Evolutionary conservation across 30 jellyfish, hydroid and myxozoan species (phyloP).

Genomic region (Morbakka virulenta): DNA sequence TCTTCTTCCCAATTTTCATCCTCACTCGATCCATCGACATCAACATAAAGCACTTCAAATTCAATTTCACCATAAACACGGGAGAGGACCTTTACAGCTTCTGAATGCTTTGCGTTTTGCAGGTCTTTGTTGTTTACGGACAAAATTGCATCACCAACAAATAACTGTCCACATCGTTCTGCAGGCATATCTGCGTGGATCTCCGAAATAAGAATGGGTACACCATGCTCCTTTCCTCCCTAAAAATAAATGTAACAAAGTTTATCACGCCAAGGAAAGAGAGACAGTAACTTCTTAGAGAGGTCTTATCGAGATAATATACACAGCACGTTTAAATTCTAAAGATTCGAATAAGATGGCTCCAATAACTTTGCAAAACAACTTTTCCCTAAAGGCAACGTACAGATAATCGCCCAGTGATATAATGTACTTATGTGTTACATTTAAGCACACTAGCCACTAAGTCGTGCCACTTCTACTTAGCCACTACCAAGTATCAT

Average conservation of each 20-base stretch:
- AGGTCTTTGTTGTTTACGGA: constrained; percentile 75
- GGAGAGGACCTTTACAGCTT: constrained; percentile 85
- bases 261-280: background rate
- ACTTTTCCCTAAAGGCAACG: no score
- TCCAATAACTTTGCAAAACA: no score
- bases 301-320: no score
- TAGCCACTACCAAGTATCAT: no score
- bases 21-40: constrained; percentile 80
- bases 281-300: no score
- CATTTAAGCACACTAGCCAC: no score
- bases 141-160: constrained; percentile 93
- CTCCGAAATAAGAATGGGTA: constrained; percentile 91
- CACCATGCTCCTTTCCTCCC: constrained; percentile 99
- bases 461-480: no score
- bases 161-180: constrained; percentile 70
- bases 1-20: constrained; percentile 94
- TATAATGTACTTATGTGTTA: no score
- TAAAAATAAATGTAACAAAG: background rate
- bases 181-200: constrained; percentile 98
- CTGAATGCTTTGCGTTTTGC: constrained; percentile 80
- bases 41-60: constrained; percentile 82
- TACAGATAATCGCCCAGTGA: no score
- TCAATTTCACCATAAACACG: constrained; percentile 82
- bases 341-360: no score
- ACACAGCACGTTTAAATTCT: no score